Evolutionary conservation across 2,113 vertebrate species (phyloP).

Genomic region (Monarcha castaneiventris): DNA sequence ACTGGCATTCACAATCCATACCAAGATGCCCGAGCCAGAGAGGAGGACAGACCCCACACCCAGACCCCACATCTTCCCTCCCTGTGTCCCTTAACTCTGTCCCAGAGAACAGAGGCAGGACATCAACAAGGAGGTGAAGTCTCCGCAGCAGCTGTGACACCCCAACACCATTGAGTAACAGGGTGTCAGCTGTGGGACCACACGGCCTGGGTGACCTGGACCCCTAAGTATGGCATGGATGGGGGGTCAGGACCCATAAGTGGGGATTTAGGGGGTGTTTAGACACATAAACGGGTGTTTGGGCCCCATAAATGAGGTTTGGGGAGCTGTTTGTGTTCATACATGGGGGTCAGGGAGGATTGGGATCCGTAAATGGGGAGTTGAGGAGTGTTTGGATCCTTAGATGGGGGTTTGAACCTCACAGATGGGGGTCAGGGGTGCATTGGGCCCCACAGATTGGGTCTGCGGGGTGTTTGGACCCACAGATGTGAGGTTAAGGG

Average conservation of each 20-base stretch:
- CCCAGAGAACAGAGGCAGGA: background rate
- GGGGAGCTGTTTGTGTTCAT: background rate
- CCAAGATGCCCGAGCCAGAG: background rate
- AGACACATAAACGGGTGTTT: background rate
- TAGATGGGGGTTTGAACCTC: background rate
- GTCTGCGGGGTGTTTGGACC: background rate
- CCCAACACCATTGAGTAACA: fast-evolving
- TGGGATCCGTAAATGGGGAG: background rate
- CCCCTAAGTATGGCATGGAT: background rate
- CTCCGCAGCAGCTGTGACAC: background rate
- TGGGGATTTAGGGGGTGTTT: background rate
- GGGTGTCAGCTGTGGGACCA: background rate
- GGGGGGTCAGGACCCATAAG: background rate
- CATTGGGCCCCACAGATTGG: fast-evolving
- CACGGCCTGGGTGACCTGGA: background rate
- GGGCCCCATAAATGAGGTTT: background rate
- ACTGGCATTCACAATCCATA: background rate
- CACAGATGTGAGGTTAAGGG: background rate
- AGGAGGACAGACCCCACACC: background rate
- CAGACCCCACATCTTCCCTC: background rate
- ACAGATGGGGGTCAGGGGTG: background rate
- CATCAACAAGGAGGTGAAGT: background rate
- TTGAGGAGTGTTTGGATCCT: background rate
- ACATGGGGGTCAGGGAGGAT: no score
- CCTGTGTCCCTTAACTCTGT: background rate